phyloP scores from a whole-genome alignment of 2,113 vertebrate genomes.

The Sisor rabdophorus region DNA sequence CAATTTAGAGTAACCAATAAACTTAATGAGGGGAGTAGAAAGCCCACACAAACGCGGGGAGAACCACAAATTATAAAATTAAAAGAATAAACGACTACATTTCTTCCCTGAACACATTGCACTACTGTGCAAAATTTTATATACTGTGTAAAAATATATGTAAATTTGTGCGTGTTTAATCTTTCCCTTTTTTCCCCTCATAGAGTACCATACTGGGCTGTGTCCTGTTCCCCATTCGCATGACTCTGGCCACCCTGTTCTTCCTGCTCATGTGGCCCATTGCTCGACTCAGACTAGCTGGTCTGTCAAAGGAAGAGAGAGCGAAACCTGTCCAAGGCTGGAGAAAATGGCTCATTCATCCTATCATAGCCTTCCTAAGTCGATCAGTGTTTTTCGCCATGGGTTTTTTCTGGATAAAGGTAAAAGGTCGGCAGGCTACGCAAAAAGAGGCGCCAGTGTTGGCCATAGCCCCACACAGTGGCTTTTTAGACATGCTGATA shows the following conservation, averaged over 20 bases:
- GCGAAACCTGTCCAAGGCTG: slow-evolving; percentile 71
- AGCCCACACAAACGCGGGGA: no score
- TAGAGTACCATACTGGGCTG: slow-evolving; percentile 75
- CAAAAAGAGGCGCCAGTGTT: slow-evolving; percentile 78
- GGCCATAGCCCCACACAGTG: slow-evolving; percentile 82
- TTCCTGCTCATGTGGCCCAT: slow-evolving; percentile 82
- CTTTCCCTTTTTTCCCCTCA: not conserved
- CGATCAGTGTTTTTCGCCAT: slow-evolving; percentile 74
- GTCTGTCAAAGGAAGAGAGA: slow-evolving; percentile 70
- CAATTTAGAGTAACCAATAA: no score
- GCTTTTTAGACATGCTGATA: slow-evolving; percentile 82
- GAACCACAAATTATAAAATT: no score
- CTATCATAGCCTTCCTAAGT: slow-evolving; percentile 67
- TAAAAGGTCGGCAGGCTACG: slow-evolving; percentile 75
- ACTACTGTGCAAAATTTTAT: no score
- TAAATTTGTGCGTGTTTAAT: not conserved
- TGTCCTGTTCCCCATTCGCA: slow-evolving; percentile 74
- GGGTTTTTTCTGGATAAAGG: slow-evolving; percentile 78
- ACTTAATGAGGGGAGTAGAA: no score
- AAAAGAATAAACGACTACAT: no score
- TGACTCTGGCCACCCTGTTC: slow-evolving; percentile 62
- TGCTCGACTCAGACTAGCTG: slow-evolving; percentile 72
- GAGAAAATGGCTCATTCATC: slow-evolving; percentile 72
- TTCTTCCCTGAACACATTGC: no score
- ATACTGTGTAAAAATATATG: no score